Evolutionary conservation across 2,888 invertebrate genomes (phyloP).

Genomic region (Mythimna loreyi): DNA sequence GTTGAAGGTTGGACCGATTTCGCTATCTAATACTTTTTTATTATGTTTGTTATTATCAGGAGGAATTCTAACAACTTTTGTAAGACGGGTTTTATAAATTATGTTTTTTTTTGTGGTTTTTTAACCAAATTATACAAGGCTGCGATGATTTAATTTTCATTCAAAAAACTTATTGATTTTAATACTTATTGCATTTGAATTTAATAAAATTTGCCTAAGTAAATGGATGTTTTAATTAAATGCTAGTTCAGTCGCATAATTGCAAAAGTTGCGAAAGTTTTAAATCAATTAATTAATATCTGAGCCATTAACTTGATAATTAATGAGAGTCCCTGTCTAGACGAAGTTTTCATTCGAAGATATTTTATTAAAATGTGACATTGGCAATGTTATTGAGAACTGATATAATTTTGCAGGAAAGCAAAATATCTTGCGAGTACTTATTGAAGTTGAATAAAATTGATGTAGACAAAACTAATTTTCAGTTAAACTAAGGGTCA

Average conservation of each 20-base stretch:
- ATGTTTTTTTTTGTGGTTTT: background rate
- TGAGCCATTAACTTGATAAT: constrained; percentile 26
- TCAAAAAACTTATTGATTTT: background rate
- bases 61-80: too few relatives aligned
- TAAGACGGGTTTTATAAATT: constrained; percentile 1
- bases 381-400: constrained; percentile 1
- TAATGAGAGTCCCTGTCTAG: constrained; percentile 27
- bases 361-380: background rate
- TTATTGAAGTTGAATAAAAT: too few relatives aligned
- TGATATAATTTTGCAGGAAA: background rate
- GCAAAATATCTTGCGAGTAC: background rate
- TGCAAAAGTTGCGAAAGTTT: constrained; percentile 30
- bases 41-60: too few relatives aligned
- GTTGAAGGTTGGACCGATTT: too few relatives aligned
- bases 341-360: constrained; percentile 3
- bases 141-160: too few relatives aligned
- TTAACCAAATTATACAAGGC: background rate
- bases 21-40: too few relatives aligned
- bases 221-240: constrained; percentile 34
- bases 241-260: constrained; percentile 31
- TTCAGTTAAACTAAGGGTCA: too few relatives aligned
- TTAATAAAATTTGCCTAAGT: constrained; percentile 9
- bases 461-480: too few relatives aligned
- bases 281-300: constrained; percentile 36
- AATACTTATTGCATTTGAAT: constrained; percentile 10